Conservation (phyloP, 1,140 invertebrate genomes). For the Caenorhabditis remanei region DNA sequence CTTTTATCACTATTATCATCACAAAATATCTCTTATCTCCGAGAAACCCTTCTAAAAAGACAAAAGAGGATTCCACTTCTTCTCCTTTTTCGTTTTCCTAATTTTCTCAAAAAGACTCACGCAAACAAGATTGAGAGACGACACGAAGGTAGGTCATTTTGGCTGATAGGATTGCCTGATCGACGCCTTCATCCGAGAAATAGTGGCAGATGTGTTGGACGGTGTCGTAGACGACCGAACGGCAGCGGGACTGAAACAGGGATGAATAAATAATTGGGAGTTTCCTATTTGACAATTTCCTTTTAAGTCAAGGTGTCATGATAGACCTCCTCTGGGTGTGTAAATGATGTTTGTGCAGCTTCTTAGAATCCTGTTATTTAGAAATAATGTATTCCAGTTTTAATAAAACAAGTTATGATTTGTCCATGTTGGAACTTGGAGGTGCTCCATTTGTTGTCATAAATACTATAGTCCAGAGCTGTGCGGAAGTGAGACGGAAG, state of each 20-base stretch:
- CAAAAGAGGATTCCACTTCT: neutral
- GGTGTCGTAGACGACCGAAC: slow-evolving; percentile 74
- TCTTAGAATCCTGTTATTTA: too few relatives aligned
- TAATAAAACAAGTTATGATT: too few relatives aligned
- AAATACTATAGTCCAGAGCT: too few relatives aligned
- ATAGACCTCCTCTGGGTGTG: too few relatives aligned
- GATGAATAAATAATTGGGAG: neutral
- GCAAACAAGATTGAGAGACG: slow-evolving; percentile 68
- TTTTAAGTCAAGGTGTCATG: too few relatives aligned
- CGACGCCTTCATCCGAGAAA: slow-evolving; percentile 72
- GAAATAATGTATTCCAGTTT: too few relatives aligned
- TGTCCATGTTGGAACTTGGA: too few relatives aligned
- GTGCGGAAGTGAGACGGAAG: slow-evolving; percentile 8
- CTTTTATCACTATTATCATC: slow-evolving; percentile 25
- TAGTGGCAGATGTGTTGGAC: slow-evolving; percentile 74
- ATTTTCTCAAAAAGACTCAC: slow-evolving; percentile 60
- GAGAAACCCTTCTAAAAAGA: slow-evolving; percentile 9
- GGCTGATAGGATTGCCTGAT: slow-evolving; percentile 67
- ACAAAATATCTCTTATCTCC: slow-evolving; percentile 28
- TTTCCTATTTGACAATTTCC: too few relatives aligned
- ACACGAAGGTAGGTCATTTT: slow-evolving; percentile 74
- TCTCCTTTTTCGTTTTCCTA: too few relatives aligned
- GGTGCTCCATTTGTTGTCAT: too few relatives aligned
- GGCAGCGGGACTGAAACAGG: slow-evolving; percentile 70
- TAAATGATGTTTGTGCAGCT: too few relatives aligned